A percentile compares a stretch with the other conserved stretches of the same genome.
Conservation (phyloP, 1,140 invertebrate genomes). For the Polypedilum pembai region DNA sequence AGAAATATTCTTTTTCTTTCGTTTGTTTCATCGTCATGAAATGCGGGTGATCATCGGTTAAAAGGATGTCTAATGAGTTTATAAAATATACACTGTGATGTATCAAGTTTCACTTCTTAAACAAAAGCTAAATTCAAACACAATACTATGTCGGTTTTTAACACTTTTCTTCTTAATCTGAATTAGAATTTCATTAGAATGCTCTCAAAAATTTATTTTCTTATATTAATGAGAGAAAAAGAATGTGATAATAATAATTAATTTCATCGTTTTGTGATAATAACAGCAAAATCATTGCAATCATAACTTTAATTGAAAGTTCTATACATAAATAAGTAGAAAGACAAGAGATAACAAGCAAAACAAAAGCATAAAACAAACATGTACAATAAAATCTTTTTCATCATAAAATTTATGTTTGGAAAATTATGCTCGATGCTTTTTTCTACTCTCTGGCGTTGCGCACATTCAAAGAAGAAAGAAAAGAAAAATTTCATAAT, state of each 20-base stretch:
- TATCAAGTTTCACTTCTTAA: too few relatives aligned
- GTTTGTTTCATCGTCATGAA: neutral
- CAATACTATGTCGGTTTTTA: neutral
- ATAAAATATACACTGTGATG: too few relatives aligned
- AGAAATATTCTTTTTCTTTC: neutral
- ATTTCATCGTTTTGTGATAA: neutral
- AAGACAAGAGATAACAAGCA: slow-evolving; percentile 5
- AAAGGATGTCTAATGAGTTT: too few relatives aligned
- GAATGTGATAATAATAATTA: slow-evolving; percentile 7
- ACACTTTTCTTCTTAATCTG: neutral
- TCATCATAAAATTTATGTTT: slow-evolving; percentile 19
- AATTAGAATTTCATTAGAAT: slow-evolving; percentile 19
- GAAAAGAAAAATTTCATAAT: neutral
- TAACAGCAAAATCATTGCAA: neutral
- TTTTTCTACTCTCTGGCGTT: neutral
- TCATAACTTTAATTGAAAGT: neutral
- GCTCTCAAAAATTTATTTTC: neutral
- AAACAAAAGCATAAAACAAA: slow-evolving; percentile 19
- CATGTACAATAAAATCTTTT: slow-evolving; percentile 14
- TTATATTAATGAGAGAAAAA: neutral
- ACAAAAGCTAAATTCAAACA: too few relatives aligned
- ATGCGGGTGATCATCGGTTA: too few relatives aligned
- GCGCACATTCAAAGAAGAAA: neutral
- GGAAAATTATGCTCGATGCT: slow-evolving; percentile 10
- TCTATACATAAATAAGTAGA: neutral